Evolutionary conservation across 2,113 vertebrate species (phyloP).

Genomic region (Sturnus vulgaris): DNA sequence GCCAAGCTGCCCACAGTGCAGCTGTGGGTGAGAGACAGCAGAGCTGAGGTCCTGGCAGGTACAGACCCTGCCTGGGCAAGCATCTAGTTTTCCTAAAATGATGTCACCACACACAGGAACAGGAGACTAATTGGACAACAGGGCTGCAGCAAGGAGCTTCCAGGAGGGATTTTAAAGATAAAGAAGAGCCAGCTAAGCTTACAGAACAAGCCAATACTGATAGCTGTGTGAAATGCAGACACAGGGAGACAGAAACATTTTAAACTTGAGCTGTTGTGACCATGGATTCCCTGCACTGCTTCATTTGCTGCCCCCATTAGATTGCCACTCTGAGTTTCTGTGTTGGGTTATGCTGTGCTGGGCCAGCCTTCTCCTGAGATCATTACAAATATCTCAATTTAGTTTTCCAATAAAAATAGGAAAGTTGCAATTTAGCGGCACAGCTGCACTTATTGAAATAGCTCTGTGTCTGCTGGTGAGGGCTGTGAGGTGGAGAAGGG

Average conservation of each 20-base stretch:
- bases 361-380: conserved; percentile 65
- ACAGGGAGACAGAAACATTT: conserved; percentile 37
- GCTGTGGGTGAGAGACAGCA: not conserved
- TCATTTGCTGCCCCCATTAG: conserved; percentile 27
- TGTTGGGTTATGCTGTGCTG: conserved; percentile 56
- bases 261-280: conserved; percentile 1
- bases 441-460: conserved; percentile 49
- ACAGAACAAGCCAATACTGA: conserved; percentile 29
- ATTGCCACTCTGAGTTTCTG: conserved; percentile 50
- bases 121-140: not conserved
- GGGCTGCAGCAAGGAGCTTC: not conserved
- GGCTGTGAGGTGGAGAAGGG: not conserved
- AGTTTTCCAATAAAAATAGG: conserved; percentile 63
- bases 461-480: not conserved
- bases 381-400: conserved; percentile 68
- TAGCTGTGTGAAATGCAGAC: conserved; percentile 43
- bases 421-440: conserved; percentile 50
- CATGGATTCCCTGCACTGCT: not conserved
- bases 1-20: rapidly evolving
- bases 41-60: not conserved
- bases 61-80: not conserved
- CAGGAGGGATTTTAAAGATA: not conserved
- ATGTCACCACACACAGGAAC: not conserved
- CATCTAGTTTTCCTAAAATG: not conserved
- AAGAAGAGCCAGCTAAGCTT: conserved; percentile 35